Base-by-base conservation (phyloP, 2,888 invertebrate genomes). In the Ligdia adustata region DNA sequence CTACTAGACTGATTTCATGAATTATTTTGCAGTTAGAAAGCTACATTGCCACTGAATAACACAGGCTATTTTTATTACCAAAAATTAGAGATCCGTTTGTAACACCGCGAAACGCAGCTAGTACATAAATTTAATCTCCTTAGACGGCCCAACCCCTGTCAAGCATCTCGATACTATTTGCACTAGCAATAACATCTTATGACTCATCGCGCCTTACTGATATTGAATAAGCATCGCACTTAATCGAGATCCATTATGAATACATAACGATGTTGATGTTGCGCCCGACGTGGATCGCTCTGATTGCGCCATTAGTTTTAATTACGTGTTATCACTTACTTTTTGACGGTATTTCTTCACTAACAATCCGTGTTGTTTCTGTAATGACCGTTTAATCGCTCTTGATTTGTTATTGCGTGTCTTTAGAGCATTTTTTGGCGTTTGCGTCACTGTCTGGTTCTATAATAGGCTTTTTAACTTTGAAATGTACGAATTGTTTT, bases 271-370 rank as follows among this genome's bases (percentile, higher is more conserved):
- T 12, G 31, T 42, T 35, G 24, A 44, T 42, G 32, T 40, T 42
- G 40, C 38, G n/a, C n/a, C n/a, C n/a, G n/a, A n/a, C n/a, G 43
- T 41, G 33, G 12, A 29, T 48, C 42, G 45, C 31, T 35, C 31
- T 2, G 22, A 16, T 16, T 16, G 49, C 35, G 45, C 43, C 55
- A 55, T 47, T 50, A 34, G 20, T 24, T 47, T 13, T 50, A 35
- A 42, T 51, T 22, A 34, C 13, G 38, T 35, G 13, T 41, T 43
- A 50, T 47, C 41, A 34, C 35, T 9, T 26, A 29, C 3, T 6
- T 7, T 38, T 5, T 7, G 18, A 16, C 12, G 37, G 24, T 37
- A 38, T 44, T 38, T 26, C 32, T 26, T 27, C 45, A 42, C 42
- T 22, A 33, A 18, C 2, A 29, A 24, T 12, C 28, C 14, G 15